These are phyloP conservation scores for Holotrichia oblita DNA, from an alignment of 1,140 invertebrate genomes.

Conservation along the genomic window DNA sequence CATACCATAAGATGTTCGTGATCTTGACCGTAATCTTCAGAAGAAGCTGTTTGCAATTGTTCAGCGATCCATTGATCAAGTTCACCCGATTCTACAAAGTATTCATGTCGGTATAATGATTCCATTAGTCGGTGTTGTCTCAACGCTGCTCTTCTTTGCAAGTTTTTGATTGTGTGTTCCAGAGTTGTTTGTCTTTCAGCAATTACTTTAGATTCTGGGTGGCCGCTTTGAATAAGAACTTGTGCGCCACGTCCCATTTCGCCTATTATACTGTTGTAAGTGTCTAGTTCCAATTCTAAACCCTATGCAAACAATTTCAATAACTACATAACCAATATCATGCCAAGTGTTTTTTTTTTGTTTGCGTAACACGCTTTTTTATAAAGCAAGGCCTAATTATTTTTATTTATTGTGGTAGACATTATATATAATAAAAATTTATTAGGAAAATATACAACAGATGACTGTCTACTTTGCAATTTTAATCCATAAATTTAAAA, in stretches of 20 bases:
- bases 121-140: constrained; percentile 88
- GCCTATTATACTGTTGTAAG: constrained; percentile 89
- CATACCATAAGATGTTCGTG: constrained; percentile 91
- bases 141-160: constrained; percentile 82
- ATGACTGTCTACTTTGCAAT: no score
- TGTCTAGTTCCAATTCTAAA: constrained; percentile 91
- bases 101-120: constrained; percentile 92
- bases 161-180: constrained; percentile 79
- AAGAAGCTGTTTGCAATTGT: constrained; percentile 88
- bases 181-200: constrained; percentile 80
- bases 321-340: constrained; percentile 3
- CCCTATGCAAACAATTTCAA: constrained; percentile 65
- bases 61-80: constrained; percentile 95
- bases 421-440: no score
- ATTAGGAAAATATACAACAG: no score
- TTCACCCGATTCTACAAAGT: constrained; percentile 89
- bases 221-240: constrained; percentile 77
- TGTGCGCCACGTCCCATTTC: constrained; percentile 91
- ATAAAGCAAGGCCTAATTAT: no score
- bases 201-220: constrained; percentile 84
- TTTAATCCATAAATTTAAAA: no score
- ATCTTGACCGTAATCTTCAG: constrained; percentile 97
- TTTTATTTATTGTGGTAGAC: no score
- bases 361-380: no score
- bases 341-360: no score